Conservation (phyloP, 2,113 vertebrate genomes). For the western clawed frog (Xenopus tropicalis) region DNA sequence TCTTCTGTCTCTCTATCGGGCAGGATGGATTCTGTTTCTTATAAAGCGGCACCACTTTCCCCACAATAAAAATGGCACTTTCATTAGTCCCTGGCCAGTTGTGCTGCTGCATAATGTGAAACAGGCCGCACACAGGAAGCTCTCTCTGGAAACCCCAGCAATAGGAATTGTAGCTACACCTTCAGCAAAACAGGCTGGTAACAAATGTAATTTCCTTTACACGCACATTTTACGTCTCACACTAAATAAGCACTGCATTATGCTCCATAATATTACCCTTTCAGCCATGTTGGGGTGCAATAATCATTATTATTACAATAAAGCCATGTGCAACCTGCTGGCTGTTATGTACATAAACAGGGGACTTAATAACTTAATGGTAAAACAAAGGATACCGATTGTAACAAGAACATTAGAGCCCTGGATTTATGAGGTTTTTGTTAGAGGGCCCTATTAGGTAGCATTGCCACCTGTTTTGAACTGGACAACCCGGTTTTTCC, state of each 20-base stretch:
- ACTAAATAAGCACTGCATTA: not conserved
- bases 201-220: slow-evolving; percentile 18
- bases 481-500: no score
- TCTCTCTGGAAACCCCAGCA: not conserved
- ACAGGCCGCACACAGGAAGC: slow-evolving; percentile 8
- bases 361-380: no score
- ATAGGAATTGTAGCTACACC: not conserved
- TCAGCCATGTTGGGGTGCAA: no score
- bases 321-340: no score
- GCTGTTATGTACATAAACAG: no score
- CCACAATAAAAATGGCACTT: slow-evolving; percentile 27
- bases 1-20: slow-evolving; percentile 2
- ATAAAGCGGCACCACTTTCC: slow-evolving; percentile 12
- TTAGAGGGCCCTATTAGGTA: no score
- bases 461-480: no score
- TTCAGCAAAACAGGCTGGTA: not conserved
- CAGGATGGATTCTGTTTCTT: slow-evolving; percentile 29
- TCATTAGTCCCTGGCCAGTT: slow-evolving; percentile 26
- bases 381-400: no score
- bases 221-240: not conserved
- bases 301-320: no score
- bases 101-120: not conserved
- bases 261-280: no score
- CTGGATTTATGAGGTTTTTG: no score
- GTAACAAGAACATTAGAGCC: no score